phyloP scores from a whole-genome alignment of 2,113 vertebrate genomes.

The Mormyrus iriodes region DNA sequence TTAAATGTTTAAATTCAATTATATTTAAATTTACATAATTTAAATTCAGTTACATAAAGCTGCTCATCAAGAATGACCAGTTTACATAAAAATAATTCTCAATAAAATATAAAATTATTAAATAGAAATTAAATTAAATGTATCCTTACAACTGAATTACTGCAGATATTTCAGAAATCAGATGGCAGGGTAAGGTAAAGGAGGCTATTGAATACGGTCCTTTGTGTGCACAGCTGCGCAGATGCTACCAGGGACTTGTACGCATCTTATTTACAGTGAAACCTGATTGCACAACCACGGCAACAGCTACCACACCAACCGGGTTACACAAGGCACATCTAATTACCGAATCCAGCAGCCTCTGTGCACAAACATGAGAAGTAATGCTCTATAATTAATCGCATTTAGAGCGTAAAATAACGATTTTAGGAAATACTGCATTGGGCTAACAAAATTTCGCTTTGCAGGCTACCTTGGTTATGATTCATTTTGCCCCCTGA shows the following conservation, averaged over 20 bases:
- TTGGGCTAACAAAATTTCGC: constrained; percentile 39
- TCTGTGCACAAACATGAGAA: constrained; percentile 35
- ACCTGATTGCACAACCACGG: constrained; percentile 58
- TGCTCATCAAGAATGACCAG: background rate
- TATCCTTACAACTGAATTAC: background rate
- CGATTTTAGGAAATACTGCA: constrained; percentile 47
- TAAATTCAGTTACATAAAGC: background rate
- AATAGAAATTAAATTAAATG: constrained; percentile 7
- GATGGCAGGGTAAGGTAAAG: background rate
- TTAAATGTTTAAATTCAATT: background rate
- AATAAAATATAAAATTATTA: background rate
- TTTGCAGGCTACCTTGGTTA: constrained; percentile 24
- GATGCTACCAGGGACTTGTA: constrained; percentile 44
- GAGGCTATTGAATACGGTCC: constrained; percentile 36
- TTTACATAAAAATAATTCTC: background rate
- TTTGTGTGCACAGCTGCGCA: constrained; percentile 44
- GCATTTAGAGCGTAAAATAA: constrained; percentile 39
- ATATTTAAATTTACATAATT: no score
- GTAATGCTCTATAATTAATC: constrained; percentile 44
- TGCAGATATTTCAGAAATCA: background rate
- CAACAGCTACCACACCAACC: constrained; percentile 44
- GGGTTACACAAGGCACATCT: constrained; percentile 45
- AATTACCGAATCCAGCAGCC: constrained; percentile 31
- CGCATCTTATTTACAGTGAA: constrained; percentile 45
- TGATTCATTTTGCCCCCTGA: background rate